Base-by-base conservation (phyloP, 2,113 vertebrate species). In the Lepus europaeus region DNA sequence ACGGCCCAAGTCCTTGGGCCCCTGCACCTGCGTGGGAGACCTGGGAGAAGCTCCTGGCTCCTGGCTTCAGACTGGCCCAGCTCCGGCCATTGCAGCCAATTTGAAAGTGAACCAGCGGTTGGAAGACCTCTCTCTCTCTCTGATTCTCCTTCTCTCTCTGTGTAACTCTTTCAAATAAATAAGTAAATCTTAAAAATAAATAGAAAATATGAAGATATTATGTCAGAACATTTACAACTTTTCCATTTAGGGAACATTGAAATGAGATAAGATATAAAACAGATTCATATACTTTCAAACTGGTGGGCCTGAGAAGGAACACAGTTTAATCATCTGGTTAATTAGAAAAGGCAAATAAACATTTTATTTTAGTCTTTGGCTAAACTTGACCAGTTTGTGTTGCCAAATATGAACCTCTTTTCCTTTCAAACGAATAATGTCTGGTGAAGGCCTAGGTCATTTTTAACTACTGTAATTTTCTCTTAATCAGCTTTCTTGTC, bases 401-500 rank as follows among this genome's bases (percentile, higher is more conserved):
- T 93, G 29, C 8, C 25, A 94, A 88, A 81, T 85, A 79, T 12
- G 23, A 84, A 91, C 87, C 87, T 85, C 29, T 68, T 94, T 95
- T 81, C 13, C 31, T 85, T 93, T 93, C 81, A 90, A 89, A 3
- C 68, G 81, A 89, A 88, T 56, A 87, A 81, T 69, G 25, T 63
- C 27, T 69, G 31, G 25, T 56, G 22, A 91, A 81, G 14, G 8
- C n/a, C 10, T 5, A n/a, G 31, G 84, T 84, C 70, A 83, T 20
- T 63, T 87, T 91, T 72, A 91, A 96, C 23, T 82, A 76, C 39
- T 82, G 16, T 74, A 72, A 82, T 95, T 90, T 92, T 77, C 73
- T 94, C 56, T 78, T 82, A 95, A 91, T 96, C 90, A 91, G 72
- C 25, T 80, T 94, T 91, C 36, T 95, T 95, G 87, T 88, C 25